phyloP scores from a whole-genome alignment of 2,113 vertebrate genomes.

The Martes martes region DNA sequence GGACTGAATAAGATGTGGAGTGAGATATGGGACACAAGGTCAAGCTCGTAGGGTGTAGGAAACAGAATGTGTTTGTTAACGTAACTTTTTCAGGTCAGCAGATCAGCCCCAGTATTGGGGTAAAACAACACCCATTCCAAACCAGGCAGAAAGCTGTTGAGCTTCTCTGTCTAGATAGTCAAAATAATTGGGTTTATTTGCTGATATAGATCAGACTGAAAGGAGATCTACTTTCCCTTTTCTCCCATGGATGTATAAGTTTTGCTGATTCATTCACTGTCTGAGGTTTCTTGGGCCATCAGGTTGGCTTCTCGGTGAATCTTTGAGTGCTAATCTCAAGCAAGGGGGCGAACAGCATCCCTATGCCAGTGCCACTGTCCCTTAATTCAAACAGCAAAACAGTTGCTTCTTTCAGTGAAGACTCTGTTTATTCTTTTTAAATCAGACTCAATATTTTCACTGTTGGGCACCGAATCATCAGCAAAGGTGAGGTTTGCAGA shows the following conservation, averaged over 20 bases:
- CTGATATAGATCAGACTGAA: not conserved
- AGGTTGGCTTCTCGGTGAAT: not conserved
- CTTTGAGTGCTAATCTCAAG: not conserved
- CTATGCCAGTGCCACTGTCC: not conserved
- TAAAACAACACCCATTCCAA: not conserved
- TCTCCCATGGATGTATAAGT: too few relatives aligned
- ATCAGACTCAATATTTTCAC: not conserved
- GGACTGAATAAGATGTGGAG: too few relatives aligned
- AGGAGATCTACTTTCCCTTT: not conserved
- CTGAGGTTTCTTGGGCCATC: not conserved
- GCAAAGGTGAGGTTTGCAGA: fast-evolving
- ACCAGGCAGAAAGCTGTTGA: not conserved
- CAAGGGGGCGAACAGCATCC: not conserved
- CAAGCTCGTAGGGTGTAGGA: fast-evolving
- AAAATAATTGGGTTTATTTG: not conserved
- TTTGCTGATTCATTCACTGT: not conserved
- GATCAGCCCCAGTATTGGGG: too few relatives aligned
- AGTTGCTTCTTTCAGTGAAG: fast-evolving
- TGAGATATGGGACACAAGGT: not conserved
- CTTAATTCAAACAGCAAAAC: not conserved
- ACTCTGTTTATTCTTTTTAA: not conserved
- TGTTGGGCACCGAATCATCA: not conserved
- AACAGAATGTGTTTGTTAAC: fast-evolving
- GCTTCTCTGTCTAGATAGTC: not conserved
- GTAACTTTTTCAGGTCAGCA: fast-evolving